Evolutionary conservation across 2,113 vertebrate species (phyloP).

Genomic region (Mormoops blainvillei): DNA sequence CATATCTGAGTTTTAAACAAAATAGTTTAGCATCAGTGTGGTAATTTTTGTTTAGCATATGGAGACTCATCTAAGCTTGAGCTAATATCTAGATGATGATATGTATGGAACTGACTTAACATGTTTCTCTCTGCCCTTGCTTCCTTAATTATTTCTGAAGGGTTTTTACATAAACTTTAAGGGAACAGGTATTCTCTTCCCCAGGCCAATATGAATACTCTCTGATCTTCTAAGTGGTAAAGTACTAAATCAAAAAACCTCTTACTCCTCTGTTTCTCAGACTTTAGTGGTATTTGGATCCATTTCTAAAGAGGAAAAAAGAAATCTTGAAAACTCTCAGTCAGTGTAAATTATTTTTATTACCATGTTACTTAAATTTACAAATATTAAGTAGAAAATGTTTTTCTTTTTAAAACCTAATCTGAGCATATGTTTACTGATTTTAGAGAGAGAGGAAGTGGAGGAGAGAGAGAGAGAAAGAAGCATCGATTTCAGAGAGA

Average conservation of each 20-base stretch:
- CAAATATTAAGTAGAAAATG: conserved; percentile 12
- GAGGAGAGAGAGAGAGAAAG: too few relatives aligned
- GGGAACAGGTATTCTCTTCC: not conserved
- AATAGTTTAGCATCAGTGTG: not conserved
- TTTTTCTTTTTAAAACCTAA: too few relatives aligned
- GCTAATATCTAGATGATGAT: not conserved
- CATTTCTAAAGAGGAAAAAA: not conserved
- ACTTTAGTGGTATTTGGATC: not conserved
- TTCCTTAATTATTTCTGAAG: conserved; percentile 6
- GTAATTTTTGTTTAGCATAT: not conserved
- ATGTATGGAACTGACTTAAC: not conserved
- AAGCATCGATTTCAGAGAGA: too few relatives aligned
- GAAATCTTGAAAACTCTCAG: not conserved
- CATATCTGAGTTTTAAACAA: conserved; percentile 24
- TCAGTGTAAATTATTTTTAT: conserved; percentile 28
- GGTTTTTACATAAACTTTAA: not conserved
- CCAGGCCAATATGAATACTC: not conserved
- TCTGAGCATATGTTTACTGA: too few relatives aligned
- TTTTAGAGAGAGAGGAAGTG: too few relatives aligned
- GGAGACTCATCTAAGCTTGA: not conserved
- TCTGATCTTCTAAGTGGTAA: not conserved
- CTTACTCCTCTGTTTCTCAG: not conserved
- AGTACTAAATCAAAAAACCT: not conserved
- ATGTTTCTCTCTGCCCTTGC: not conserved
- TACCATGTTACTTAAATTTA: conserved; percentile 38